Evolutionary conservation across 2,888 invertebrate genomes (phyloP), one percentile per base, ranked within the genome.

Genomic region (Barypeithes pellucidus): DNA sequence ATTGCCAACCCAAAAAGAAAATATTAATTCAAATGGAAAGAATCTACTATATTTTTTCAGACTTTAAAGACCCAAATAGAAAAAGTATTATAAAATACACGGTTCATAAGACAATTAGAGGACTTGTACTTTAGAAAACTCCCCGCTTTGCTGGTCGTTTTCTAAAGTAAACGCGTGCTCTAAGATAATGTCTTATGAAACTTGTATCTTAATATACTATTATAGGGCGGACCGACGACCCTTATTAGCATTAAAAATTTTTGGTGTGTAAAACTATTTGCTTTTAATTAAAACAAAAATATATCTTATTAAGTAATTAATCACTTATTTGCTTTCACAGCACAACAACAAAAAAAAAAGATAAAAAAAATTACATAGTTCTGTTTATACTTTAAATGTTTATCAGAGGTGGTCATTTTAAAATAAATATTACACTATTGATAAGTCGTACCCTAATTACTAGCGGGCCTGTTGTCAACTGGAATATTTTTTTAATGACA

Each of bases 341-440:
- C n/a, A 3, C n/a, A 43, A 16, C 14, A 52, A 29, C 7, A n/a
- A 29, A 24, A 8, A 52, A 52, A 52, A 29, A 14, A n/a, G 52
- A 24, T 14, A 52, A 52, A 52, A 52, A 52, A 50, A 22, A 18
- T 47, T 20, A 20, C 8, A 47, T 47, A 50, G 22, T 22, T 50
- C 12, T 52, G 22, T 52, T 52, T 52, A 29, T 52, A 7, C 7
- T 24, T 52, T 47, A 8, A 29, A 8, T 24, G 8, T 52, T 52
- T 29, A 29, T 29, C 29, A 8, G 24, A 22, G 50, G 18, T 24
- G 29, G 29, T 8, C 29, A 29, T 7, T 52, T 24, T 52, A 24
- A 24, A 52, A 52, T 24, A 52, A 52, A 24, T n/a, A 52, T 52
- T n/a, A 29, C 52, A 52, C 1, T 22, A 24, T 8, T 11, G 29